These are phyloP conservation scores for Ranitomeya imitator DNA, from an alignment of 2,113 vertebrate genomes.

Conservation along the genomic window DNA sequence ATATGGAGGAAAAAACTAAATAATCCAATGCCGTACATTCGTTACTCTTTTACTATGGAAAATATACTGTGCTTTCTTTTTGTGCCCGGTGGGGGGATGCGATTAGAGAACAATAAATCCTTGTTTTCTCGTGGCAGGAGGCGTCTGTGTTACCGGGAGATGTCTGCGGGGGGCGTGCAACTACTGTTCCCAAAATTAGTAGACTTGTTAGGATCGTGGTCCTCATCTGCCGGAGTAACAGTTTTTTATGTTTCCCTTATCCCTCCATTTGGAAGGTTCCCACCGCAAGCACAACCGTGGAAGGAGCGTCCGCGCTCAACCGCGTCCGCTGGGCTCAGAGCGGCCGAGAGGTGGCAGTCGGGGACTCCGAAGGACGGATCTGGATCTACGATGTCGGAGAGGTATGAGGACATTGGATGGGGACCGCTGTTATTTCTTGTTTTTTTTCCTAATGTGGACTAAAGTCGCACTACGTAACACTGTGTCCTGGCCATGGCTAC, in stretches of 20 bases:
- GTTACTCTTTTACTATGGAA: slow-evolving; percentile 40
- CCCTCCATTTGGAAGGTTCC: slow-evolving; percentile 80
- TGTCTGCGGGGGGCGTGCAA: slow-evolving; percentile 55
- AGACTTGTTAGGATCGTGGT: background rate
- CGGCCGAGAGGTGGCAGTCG: slow-evolving; percentile 94
- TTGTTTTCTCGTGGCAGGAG: slow-evolving; percentile 23
- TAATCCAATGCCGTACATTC: slow-evolving; percentile 24
- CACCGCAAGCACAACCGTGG: slow-evolving; percentile 90
- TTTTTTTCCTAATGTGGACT: no score
- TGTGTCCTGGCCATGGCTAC: no score
- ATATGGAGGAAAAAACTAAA: slow-evolving; percentile 15
- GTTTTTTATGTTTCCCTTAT: slow-evolving; percentile 45
- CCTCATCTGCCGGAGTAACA: background rate
- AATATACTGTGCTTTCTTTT: slow-evolving; percentile 52
- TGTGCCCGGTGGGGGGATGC: slow-evolving; percentile 58
- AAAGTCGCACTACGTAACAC: no score
- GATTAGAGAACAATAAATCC: slow-evolving; percentile 63
- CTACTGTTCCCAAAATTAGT: slow-evolving; percentile 29
- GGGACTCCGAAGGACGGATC: slow-evolving; percentile 93
- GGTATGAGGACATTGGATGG: slow-evolving; percentile 70
- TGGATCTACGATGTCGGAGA: slow-evolving; percentile 98
- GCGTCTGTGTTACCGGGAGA: slow-evolving; percentile 56
- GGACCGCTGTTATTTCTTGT: no score
- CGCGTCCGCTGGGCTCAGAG: slow-evolving; percentile 92
- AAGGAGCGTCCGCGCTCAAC: slow-evolving; percentile 93